Percentiles rank a stretch among this genome's conserved stretches.
phyloP scores from a whole-genome alignment of 1,140 invertebrate genomes.

The Eciton burchellii region DNA sequence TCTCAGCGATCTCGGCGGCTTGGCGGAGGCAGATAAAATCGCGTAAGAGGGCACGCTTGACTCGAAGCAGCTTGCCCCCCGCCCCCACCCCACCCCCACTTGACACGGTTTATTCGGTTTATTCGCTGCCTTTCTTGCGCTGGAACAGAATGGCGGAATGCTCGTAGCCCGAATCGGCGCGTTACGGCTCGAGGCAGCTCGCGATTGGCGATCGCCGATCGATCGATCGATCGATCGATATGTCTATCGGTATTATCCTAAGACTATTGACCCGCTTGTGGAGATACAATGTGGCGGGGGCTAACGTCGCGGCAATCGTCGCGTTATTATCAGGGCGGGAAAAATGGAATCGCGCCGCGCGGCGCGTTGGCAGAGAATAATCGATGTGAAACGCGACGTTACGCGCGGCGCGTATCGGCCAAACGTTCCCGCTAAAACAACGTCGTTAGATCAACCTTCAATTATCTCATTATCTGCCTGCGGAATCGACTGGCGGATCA shows the following conservation, averaged over 20 bases:
- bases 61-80: not conserved
- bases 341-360: not conserved
- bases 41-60: not conserved
- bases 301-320: conserved; percentile 23
- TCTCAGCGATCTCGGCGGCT: conserved; percentile 37
- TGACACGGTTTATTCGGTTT: conserved; percentile 2
- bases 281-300: conserved; percentile 7
- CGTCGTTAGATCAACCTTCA: conserved; percentile 43
- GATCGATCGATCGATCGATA: not conserved
- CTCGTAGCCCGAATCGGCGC: conserved; percentile 4
- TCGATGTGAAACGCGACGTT: conserved; percentile 19
- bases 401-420: not conserved
- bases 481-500: conserved; percentile 39
- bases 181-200: no score
- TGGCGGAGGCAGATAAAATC: conserved; percentile 22
- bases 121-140: not conserved
- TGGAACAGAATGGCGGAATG: not conserved
- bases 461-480: conserved; percentile 42
- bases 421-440: conserved; percentile 38
- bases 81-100: no score
- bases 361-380: conserved; percentile 21
- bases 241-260: conserved; percentile 23
- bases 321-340: conserved; percentile 17
- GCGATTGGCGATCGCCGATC: not conserved
- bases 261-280: not conserved